Conservation (phyloP, 2,888 invertebrate genomes). For the Callyntrura guangdongensis region DNA sequence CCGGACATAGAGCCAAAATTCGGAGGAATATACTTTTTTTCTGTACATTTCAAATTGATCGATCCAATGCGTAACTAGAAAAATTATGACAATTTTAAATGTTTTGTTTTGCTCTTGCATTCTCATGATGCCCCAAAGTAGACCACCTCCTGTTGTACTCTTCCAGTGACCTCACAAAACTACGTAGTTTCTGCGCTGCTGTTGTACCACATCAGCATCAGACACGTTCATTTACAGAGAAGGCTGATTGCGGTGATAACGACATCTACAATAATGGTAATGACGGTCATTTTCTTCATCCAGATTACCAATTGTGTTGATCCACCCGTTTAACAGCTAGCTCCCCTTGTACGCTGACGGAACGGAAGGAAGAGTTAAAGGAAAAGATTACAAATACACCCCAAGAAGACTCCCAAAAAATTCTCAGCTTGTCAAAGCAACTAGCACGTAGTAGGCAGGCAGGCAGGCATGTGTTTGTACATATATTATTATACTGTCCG, state of each 20-base stretch:
- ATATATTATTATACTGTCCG: not conserved
- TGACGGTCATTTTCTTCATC: slow-evolving; percentile 76
- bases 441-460: not conserved
- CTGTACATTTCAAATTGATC: slow-evolving; percentile 6
- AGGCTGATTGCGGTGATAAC: slow-evolving; percentile 69
- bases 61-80: slow-evolving; percentile 53
- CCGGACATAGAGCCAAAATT: not conserved
- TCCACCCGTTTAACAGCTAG: slow-evolving; percentile 65
- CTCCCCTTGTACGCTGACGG: slow-evolving; percentile 8
- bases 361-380: slow-evolving; percentile 64
- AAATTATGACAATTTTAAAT: slow-evolving; percentile 17
- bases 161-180: not conserved
- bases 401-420: slow-evolving; percentile 67
- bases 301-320: slow-evolving; percentile 66
- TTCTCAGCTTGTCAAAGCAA: slow-evolving; percentile 64
- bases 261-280: slow-evolving; percentile 75
- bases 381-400: slow-evolving; percentile 71
- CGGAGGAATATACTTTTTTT: not conserved
- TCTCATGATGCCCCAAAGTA: slow-evolving; percentile 23
- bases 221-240: slow-evolving; percentile 46
- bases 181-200: slow-evolving; percentile 8
- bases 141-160: not conserved
- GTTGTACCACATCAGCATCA: slow-evolving; percentile 36
- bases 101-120: not conserved
- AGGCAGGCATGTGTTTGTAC: not conserved